Evolutionary conservation across 1,140 invertebrate species (phyloP), one percentile per base, ranked within the genome.

Genomic region (Acromyrmex heyeri): DNA sequence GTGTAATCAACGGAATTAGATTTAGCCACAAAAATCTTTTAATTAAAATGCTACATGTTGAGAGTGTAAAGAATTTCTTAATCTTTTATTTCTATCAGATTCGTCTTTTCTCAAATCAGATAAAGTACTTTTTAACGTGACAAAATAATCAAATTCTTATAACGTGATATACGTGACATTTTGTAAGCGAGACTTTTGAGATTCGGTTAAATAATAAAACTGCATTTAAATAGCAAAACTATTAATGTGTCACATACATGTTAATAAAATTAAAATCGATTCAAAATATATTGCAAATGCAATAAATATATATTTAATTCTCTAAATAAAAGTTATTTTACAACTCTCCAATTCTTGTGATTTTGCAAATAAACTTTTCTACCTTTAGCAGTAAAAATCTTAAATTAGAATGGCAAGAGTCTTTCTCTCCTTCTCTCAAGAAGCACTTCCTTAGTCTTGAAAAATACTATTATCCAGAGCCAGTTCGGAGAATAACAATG

Each of bases 401-500:
- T 34, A 34, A 34, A 34, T 34, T 81, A 8, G 10, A 8, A 55
- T 3, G 10, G 53, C 14, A 69, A 53, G 14, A 44, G n/a, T 57
- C 30, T 30, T 24, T 21, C 55, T 48, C 38, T 82, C 14, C 44
- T 27, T 61, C 12, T 30, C 24, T 72, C n/a, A 55, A 73, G 65
- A 73, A 38, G 44, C 38, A 73, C 44, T 73, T 83, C 48, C 79
- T 82, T 73, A 59, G 55, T 62, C 69, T 61, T 62, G 69, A 83
- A 83, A 83, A 83, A 83, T 73, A 73, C 67, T 55, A 82, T 83
- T 83, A 83, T 75, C 69, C 79, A 75, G 65, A 50, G 69, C 24
- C 27, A 44, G 59, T 70, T 61, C 79, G 24, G 78, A 48, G 72
- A 87, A 85, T 89, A 91, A 85, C 82, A 89, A 69, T 85, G 87